These are phyloP conservation scores for Rhinogobio ventralis DNA, from an alignment of 2,797 vertebrate species.

Conservation along the genomic window DNA sequence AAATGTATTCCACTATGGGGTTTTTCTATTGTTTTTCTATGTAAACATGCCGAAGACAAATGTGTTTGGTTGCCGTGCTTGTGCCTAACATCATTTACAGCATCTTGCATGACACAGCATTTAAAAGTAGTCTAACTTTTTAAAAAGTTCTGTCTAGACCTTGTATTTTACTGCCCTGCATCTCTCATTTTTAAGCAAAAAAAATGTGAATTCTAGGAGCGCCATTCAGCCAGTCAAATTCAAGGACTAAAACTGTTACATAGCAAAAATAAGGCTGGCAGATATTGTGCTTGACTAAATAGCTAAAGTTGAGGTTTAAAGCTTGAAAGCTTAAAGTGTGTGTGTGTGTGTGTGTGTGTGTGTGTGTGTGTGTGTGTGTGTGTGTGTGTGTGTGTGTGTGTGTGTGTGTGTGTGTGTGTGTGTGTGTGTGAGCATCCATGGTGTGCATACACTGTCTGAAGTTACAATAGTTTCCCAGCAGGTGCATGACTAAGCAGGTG, in stretches of 20 bases:
- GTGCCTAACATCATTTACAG: neutral
- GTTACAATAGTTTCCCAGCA: conserved; percentile 28
- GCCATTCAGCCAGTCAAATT: neutral
- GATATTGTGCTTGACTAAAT: conserved; percentile 9
- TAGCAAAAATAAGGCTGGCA: conserved; percentile 9
- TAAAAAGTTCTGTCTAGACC: neutral
- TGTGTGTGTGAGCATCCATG: neutral
- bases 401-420: neutral
- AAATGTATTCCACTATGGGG: neutral
- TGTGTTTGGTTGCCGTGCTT: neutral
- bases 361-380: too few relatives aligned
- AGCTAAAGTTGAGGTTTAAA: neutral
- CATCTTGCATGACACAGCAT: neutral
- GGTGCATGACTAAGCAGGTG: neutral
- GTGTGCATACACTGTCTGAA: conserved; percentile 3
- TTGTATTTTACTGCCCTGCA: neutral
- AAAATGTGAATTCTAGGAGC: neutral
- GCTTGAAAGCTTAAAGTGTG: neutral
- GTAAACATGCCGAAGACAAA: neutral
- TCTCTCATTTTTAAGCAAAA: neutral
- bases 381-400: too few relatives aligned
- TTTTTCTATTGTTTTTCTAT: neutral
- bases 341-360: neutral
- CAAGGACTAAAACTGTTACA: neutral
- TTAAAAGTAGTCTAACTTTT: neutral